These are phyloP conservation scores for Falco concolor DNA, from an alignment of 2,797 vertebrate species.

Conservation along the genomic window DNA sequence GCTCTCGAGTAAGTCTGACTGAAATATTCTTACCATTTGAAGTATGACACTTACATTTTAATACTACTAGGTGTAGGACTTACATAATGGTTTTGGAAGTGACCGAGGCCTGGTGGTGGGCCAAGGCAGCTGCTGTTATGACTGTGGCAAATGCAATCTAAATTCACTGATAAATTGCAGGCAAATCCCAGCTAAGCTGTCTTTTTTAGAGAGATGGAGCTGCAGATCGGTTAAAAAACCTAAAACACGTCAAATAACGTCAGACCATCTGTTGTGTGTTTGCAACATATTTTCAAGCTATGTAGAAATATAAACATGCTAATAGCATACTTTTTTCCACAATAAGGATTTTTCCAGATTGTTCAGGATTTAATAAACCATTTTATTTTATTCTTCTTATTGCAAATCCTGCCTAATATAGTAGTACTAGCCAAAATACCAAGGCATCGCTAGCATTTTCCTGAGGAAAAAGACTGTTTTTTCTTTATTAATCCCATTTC, in stretches of 20 bases:
- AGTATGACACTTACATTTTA: constrained; percentile 22
- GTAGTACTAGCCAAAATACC: neutral
- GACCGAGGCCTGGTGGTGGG: constrained; percentile 52
- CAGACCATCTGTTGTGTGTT: constrained; percentile 77
- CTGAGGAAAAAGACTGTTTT: neutral
- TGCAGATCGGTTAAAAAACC: constrained; percentile 56
- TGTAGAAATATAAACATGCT: constrained; percentile 62
- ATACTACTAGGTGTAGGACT: constrained; percentile 15
- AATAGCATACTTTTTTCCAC: neutral
- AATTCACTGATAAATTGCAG: constrained; percentile 75
- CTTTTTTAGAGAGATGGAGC: constrained; percentile 64
- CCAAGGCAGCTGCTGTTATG: constrained; percentile 52
- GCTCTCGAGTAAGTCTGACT: constrained; percentile 2
- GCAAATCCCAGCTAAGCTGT: constrained; percentile 75
- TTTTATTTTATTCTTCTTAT: constrained; percentile 38
- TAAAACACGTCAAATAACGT: constrained; percentile 62
- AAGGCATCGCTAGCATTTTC: neutral
- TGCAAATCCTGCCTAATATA: constrained; percentile 9
- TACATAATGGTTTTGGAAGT: constrained; percentile 67
- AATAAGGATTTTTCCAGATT: constrained; percentile 4
- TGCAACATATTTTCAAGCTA: constrained; percentile 52
- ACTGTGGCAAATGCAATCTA: constrained; percentile 62
- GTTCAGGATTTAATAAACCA: constrained; percentile 35
- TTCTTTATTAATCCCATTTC: neutral
- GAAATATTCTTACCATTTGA: constrained; percentile 32